Evolutionary conservation across 2,888 invertebrate genomes (phyloP).

Genomic region (Macroteleia sp.): DNA sequence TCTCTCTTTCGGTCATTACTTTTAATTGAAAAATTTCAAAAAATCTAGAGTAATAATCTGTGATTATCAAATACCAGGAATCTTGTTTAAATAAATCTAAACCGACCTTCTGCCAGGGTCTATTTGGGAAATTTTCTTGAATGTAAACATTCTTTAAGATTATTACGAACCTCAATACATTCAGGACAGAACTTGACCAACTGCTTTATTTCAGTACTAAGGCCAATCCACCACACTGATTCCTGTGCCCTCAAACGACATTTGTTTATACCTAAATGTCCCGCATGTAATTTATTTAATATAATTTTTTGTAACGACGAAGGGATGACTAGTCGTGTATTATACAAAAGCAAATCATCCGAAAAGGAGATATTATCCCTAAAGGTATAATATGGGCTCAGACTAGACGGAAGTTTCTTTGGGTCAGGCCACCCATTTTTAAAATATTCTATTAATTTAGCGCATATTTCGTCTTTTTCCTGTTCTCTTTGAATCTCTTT

Average conservation of each 20-base stretch:
- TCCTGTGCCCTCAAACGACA: conserved; percentile 64
- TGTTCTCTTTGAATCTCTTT: neutral
- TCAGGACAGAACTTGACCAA: conserved; percentile 49
- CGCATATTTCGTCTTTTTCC: neutral
- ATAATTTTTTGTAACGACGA: conserved; percentile 52
- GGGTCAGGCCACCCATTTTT: conserved; percentile 14
- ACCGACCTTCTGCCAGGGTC: conserved; percentile 62
- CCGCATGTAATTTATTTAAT: conserved; percentile 65
- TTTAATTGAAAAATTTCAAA: conserved; percentile 57
- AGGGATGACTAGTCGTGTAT: neutral
- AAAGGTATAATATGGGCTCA: too few relatives aligned
- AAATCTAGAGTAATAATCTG: conserved; percentile 67
- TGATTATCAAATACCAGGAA: conserved; percentile 62
- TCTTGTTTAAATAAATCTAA: conserved; percentile 63
- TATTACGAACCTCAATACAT: conserved; percentile 57
- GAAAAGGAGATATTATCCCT: neutral
- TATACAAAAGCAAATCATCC: neutral
- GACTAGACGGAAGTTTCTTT: neutral
- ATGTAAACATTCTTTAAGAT: conserved; percentile 62
- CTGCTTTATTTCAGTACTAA: conserved; percentile 50
- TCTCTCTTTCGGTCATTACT: conserved; percentile 15
- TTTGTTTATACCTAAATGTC: conserved; percentile 70
- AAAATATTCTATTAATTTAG: neutral
- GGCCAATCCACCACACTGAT: conserved; percentile 67
- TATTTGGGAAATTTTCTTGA: conserved; percentile 33